These are phyloP conservation scores for Rhombomys opimus DNA, from an alignment of 2,113 vertebrate species.

Conservation along the genomic window DNA sequence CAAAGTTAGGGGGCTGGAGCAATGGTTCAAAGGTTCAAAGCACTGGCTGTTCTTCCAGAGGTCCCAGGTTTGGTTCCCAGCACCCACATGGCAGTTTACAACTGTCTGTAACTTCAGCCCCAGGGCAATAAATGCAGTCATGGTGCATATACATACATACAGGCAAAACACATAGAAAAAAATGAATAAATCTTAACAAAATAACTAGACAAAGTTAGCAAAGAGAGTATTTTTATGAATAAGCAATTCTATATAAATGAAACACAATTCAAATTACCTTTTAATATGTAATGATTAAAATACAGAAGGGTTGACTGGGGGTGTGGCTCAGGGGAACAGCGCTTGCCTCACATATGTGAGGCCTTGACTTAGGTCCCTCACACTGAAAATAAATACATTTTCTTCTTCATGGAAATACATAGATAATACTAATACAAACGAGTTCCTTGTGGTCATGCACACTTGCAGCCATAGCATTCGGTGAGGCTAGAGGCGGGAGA, in stretches of 20 bases:
- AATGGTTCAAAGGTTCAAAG: neutral
- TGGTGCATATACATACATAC: too few relatives aligned
- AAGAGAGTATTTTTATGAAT: neutral
- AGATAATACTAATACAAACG: neutral
- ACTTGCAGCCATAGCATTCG: neutral
- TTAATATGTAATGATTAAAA: neutral
- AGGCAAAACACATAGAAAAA: neutral
- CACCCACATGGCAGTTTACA: too few relatives aligned
- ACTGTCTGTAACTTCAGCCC: neutral
- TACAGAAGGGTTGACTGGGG: neutral
- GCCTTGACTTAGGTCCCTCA: neutral
- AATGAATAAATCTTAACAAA: neutral
- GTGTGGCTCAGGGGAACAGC: neutral
- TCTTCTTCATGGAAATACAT: neutral
- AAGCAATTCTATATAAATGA: conserved; percentile 13
- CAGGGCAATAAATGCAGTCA: neutral
- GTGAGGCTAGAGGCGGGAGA: neutral
- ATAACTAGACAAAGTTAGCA: neutral
- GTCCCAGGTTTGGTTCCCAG: neutral
- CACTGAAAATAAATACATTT: neutral
- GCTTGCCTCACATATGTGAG: neutral
- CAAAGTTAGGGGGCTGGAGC: neutral
- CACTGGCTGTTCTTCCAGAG: neutral
- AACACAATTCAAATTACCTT: conserved; percentile 33
- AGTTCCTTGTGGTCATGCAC: neutral